A percentile compares a stretch with the other conserved stretches of the same genome.
These are phyloP conservation scores for Vanessa tameamea DNA, from an alignment of 1,140 invertebrate genomes.

Conservation along the genomic window DNA sequence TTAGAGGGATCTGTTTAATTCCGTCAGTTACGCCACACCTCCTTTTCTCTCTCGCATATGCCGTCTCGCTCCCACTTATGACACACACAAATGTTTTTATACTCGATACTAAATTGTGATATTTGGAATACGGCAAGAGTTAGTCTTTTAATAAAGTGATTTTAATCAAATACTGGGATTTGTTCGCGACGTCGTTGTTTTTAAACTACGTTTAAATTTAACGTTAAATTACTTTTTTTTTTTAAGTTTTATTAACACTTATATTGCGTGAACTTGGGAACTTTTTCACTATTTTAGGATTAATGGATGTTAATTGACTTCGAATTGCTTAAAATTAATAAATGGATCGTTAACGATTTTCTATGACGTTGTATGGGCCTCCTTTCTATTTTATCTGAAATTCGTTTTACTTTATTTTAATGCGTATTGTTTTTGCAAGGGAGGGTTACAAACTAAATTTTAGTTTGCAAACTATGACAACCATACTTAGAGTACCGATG, in stretches of 20 bases:
- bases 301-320: no score
- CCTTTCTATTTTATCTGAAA: no score
- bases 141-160: conserved; percentile 7
- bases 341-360: no score
- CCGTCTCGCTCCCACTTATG: conserved; percentile 41
- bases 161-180: neutral
- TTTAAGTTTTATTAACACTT: neutral
- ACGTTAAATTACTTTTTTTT: neutral
- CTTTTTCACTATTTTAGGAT: no score
- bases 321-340: no score
- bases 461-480: no score
- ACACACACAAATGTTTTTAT: conserved; percentile 41
- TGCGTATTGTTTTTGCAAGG: no score
- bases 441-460: no score
- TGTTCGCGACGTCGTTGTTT: neutral
- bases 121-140: conserved; percentile 2
- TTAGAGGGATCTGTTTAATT: conserved; percentile 32
- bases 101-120: conserved; percentile 4
- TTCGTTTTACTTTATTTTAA: no score
- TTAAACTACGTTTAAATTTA: neutral
- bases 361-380: no score
- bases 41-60: conserved; percentile 42
- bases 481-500: no score
- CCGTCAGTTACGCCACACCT: conserved; percentile 53
- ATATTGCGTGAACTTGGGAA: no score